Conservation (phyloP, 2,888 invertebrate species). For the Myathropa florea region DNA sequence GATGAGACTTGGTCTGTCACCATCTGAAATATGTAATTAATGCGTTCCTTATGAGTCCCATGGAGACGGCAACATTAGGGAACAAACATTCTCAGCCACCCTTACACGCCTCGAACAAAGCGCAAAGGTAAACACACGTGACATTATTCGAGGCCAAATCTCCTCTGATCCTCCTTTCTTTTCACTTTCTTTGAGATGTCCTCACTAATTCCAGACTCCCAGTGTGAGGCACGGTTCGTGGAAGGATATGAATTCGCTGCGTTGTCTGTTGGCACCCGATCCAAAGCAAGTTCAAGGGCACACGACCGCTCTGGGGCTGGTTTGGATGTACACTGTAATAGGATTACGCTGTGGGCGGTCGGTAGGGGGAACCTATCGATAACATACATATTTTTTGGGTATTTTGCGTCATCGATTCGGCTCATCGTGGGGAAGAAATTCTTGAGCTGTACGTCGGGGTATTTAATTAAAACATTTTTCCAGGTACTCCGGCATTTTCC, state of each 20-base stretch:
- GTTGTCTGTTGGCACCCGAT: background rate
- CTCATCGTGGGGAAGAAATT: background rate
- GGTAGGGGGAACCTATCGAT: conserved; percentile 15
- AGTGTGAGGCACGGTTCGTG: background rate
- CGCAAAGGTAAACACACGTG: background rate
- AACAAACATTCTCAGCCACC: background rate
- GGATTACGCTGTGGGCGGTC: conserved; percentile 29
- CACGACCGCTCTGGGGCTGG: background rate
- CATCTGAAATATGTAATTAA: background rate
- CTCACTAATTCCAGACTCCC: background rate
- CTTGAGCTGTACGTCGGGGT: background rate
- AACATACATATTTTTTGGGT: conserved; percentile 4
- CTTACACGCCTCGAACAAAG: background rate
- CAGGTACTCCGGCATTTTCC: background rate
- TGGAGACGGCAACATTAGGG: background rate
- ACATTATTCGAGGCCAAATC: background rate
- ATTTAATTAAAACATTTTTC: background rate
- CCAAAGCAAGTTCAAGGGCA: background rate
- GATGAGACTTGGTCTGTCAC: background rate
- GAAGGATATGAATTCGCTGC: background rate
- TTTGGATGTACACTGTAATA: conserved; percentile 16
- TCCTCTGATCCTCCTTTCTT: background rate
- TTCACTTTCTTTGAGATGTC: background rate
- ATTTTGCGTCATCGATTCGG: conserved; percentile 21
- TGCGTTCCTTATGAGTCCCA: background rate